Base-by-base conservation (phyloP, 2,113 vertebrate genomes). In the Pluvianellus socialis region DNA sequence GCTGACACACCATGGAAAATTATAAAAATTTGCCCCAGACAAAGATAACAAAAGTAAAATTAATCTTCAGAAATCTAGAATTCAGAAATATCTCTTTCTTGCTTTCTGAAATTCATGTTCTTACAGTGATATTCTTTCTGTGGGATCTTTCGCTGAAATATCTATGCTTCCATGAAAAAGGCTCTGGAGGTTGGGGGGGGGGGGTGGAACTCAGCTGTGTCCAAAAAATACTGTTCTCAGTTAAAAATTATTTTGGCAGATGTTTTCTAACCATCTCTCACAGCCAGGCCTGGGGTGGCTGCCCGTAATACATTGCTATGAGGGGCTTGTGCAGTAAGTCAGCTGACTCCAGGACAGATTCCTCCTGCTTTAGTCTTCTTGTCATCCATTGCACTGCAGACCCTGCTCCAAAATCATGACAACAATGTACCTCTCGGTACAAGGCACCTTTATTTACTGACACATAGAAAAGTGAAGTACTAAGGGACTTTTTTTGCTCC, bases 301-400 rank as follows among this genome's bases (percentile, higher is more conserved):
- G 72, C 20, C 45, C 3, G 0, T 56, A n/a, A 40, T 4, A 5
- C 0, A 28, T 24, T 13, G 58, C 63, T 35, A 55, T 3, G 22
- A 62, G 35, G 90, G 58, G 42, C 30, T 71, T 27, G 35, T 49
- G 63, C 1, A 1, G 16, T 20, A 30, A 76, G 12, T 35, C 59
- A 33, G 40, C 24, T 80, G 24, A 4, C 92, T 68, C 63, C 65
- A 44, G 86, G 55, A 58, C n/a, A 42, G 33, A 84, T 84, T 88
- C 83, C 61, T 71, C 18, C 23, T 24, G 20, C 23, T 86, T 80
- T 19, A 8, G 38, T 23, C 42, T 50, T 58, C 70, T 61, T 3
- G 0, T 18, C 1, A 0, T 16, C n/a, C 32, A 32, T 35, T 53
- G 42, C 15, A 6, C 0, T 2, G 24, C 35, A 72, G 38, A 52